Evolutionary conservation across 53 echinoderm and acorn worm species (phyloP).

Genomic region (Mesocentrotus franciscanus): DNA sequence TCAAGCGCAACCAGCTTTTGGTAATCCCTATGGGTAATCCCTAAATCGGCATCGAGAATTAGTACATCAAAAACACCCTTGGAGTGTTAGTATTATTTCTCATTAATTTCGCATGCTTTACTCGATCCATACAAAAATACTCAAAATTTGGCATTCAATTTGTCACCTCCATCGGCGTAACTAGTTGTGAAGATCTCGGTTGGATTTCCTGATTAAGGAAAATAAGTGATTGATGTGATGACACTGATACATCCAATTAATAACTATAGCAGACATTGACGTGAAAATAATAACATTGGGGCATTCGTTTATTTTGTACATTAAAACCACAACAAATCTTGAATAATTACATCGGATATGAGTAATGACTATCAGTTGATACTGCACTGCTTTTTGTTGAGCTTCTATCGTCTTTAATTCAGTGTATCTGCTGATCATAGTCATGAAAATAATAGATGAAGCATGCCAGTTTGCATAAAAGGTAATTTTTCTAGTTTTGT

Average conservation of each 20-base stretch:
- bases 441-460: not conserved
- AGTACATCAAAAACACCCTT: not conserved
- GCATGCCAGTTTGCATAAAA: not conserved
- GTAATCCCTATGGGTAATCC: not conserved
- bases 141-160: slow-evolving; percentile 21
- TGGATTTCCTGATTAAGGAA: not conserved
- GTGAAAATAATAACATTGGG: not conserved
- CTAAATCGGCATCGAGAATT: not conserved
- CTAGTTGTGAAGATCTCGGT: slow-evolving; percentile 1
- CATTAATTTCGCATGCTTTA: slow-evolving; percentile 7
- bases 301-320: not conserved
- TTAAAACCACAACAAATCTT: not conserved
- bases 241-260: not conserved
- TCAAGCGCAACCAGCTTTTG: not conserved
- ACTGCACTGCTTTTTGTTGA: not conserved
- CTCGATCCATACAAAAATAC: slow-evolving; percentile 9
- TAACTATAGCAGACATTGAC: not conserved
- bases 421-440: not conserved
- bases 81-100: not conserved
- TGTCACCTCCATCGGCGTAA: slow-evolving; percentile 12
- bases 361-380: not conserved
- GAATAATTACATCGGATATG: not conserved
- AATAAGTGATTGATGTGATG: slow-evolving; percentile 6
- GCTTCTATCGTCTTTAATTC: not conserved
- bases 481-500: not conserved